Base-by-base conservation (phyloP, 2,797 vertebrate genomes). In the Clarias pachynema region DNA sequence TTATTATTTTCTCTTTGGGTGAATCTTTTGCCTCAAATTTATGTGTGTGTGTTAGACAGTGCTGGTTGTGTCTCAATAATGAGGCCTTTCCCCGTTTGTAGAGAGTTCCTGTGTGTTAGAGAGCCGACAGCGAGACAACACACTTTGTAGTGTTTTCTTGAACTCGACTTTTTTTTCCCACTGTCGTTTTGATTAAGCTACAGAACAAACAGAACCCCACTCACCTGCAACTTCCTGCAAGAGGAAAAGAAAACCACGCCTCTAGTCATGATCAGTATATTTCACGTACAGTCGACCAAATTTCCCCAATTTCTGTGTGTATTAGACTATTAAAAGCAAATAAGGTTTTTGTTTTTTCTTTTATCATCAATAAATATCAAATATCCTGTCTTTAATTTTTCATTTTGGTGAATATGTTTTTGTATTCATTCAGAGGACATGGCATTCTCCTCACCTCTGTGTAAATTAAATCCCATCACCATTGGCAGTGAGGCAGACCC, bases 41-140 rank as follows among this genome's bases (percentile, higher is more conserved):
- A 1, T 44, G 66, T 70, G 69, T 70, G 26, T 59, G 16, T 0
- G 53, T 59, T 34, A 59, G 26, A 16, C 22, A 26, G 5, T 20
- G 78, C 8, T 10, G 37, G 34, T 26, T 79, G 63, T 44, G 37
- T 80, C 37, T 80, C 78, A 80, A 29, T 80, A 65, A 65, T 40
- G 20, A 65, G 78, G 37, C 60, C 37, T 63, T 49, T 63, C 22
- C n/a, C 37, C 10, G 1, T 63, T 49, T 78, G 37, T 44, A 63
- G 24, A 44, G 78, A 20, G 60, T 63, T 63, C 34, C 37, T 49
- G n/a, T 80, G 60, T 2, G n/a, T 29, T 34, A 14, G 31, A 15
- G 29, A 20, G 16, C 34, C 26, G 24, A 79, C 78, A 79, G 24
- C 8, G 26, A 63, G 60, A 40, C 57, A 31, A 10, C 16, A 5